Base-by-base conservation (phyloP, 2,888 invertebrate genomes). In the Acronicta alni region DNA sequence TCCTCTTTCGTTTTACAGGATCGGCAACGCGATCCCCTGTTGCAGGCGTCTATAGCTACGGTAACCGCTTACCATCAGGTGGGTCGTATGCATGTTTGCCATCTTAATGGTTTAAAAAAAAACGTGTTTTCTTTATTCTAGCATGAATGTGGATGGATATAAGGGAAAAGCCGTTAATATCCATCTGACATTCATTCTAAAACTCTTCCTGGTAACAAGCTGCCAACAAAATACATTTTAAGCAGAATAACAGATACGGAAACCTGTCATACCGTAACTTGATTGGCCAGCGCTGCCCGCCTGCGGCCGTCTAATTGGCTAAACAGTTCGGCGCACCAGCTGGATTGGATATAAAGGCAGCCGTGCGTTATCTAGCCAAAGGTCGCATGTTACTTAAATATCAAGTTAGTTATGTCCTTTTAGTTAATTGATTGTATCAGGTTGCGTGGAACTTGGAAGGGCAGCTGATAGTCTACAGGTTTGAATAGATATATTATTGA, bases 381-480 rank as follows among this genome's bases (percentile, higher is more conserved):
- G 49, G 43, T 44, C 42, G 51, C 67, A 47, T 48, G 67, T 48
- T 66, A 30, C 51, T 39, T 71, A 64, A 66, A 67, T 71, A 57
- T 71, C 57, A 71, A 44, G 26, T 57, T 12, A 51, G 10, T 51
- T 54, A 65, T 42, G 0, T 44, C 39, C 9, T n/a, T n/a, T n/a
- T 30, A 49, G n/a, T 38, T 47, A 66, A 44, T 71, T 56, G 47
- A 65, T 64, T 8, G 12, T 45, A 20, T 71, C 57, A 26, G 26
- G 41, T 45, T 47, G 51, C 38, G 56, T 43, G 56, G 30, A 38
- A 72, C 38, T 56, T 43, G 53, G 35, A 38, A 72, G 43, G 61
- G 43, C 73, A 72, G 26, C 52, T 53, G 73, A 55, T 56, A 56
- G 30, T 30, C 12, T 12, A 12, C 12, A 30, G 30, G 30, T 30